A percentile compares a stretch with the other conserved stretches of the same genome.
Evolutionary conservation across 2,888 invertebrate species (phyloP).

Genomic region (Lithophane ornitopus): DNA sequence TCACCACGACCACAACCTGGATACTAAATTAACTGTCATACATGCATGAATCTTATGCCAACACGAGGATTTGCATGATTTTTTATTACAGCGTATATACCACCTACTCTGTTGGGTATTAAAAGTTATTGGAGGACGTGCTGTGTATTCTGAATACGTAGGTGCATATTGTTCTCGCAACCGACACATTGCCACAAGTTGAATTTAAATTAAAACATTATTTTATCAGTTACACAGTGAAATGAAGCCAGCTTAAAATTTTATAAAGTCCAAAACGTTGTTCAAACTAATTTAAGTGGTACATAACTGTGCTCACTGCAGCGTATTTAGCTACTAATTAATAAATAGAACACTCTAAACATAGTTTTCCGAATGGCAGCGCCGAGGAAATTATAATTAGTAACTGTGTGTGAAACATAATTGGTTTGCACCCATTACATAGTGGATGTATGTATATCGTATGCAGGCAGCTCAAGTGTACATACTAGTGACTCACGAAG

Average conservation of each 20-base stretch:
- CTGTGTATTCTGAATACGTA: conserved; percentile 29
- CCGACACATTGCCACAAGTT: conserved; percentile 25
- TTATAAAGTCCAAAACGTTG: conserved; percentile 66
- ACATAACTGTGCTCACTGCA: conserved; percentile 75
- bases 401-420: conserved; percentile 80
- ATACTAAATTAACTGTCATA: conserved; percentile 59
- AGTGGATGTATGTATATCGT: conserved; percentile 43
- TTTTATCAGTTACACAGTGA: conserved; percentile 51
- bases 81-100: conserved; percentile 42
- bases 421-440: conserved; percentile 77
- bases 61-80: conserved; percentile 37
- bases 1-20: conserved; percentile 64
- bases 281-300: conserved; percentile 68
- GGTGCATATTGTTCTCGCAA: conserved; percentile 22
- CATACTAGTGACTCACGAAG: conserved; percentile 55
- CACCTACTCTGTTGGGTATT: conserved; percentile 40
- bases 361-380: conserved; percentile 81
- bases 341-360: conserved; percentile 82
- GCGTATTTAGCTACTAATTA: conserved; percentile 79
- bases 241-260: conserved; percentile 56
- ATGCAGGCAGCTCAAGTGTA: conserved; percentile 41
- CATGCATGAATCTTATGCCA: conserved; percentile 44
- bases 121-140: conserved; percentile 38
- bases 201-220: conserved; percentile 42
- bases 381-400: conserved; percentile 84